phyloP scores from a whole-genome alignment of 2,888 invertebrate genomes.

The Himalopsyche kuldschensis region DNA sequence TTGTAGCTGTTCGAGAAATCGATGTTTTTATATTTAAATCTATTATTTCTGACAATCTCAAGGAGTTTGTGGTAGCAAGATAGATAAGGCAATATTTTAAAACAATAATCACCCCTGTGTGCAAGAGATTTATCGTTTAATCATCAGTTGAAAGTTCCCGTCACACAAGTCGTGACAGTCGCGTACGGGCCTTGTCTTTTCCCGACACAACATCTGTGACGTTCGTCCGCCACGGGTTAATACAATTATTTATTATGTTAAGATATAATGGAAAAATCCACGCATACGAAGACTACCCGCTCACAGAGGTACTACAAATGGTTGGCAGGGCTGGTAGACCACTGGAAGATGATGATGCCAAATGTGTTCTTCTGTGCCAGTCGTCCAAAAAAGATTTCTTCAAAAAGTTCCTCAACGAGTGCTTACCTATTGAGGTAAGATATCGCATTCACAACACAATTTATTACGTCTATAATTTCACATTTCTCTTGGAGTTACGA shows the following conservation, averaged over 20 bases:
- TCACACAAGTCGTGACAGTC: no score
- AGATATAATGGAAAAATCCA: constrained; percentile 67
- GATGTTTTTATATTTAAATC: no score
- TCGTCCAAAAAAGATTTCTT: constrained; percentile 98
- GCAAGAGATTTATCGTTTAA: no score
- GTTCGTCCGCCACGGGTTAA: no score
- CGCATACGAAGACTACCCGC: constrained; percentile 96
- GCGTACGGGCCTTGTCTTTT: no score
- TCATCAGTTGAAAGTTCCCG: no score
- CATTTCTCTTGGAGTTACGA: neutral
- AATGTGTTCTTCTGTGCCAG: constrained; percentile 96
- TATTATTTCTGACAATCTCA: no score
- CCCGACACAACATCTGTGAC: no score
- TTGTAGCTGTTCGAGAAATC: no score
- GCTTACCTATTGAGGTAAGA: constrained; percentile 81
- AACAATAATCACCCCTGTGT: no score
- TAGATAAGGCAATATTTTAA: no score
- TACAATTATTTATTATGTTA: constrained; percentile 16
- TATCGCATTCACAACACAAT: neutral
- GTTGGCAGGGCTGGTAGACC: constrained; percentile 95
- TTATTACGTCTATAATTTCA: neutral
- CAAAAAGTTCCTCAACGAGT: constrained; percentile 96
- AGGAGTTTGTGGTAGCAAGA: no score
- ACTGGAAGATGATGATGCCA: constrained; percentile 86
- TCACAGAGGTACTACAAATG: constrained; percentile 98